Evolutionary conservation across 2,113 vertebrate genomes (phyloP), one percentile per base, ranked within the genome.

Genomic region (Salvator merianae): DNA sequence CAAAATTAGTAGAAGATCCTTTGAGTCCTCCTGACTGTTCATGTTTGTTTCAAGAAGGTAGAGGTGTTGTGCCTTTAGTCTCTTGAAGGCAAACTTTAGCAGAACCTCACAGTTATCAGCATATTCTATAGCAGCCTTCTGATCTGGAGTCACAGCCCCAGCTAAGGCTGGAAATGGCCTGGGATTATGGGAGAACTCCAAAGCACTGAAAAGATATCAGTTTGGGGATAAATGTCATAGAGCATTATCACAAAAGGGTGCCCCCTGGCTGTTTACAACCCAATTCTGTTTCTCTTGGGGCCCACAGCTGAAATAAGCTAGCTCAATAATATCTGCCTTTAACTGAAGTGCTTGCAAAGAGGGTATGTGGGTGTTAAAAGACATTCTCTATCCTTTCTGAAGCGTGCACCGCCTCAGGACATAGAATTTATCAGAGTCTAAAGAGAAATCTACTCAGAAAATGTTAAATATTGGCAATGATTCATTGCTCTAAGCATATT

Each of bases 401-500:
- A 80, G 28, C 36, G 71, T 47, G 86, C 12, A 70, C 73, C 5
- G 4, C 24, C 2, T 38, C 71, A 55, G 36, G 12, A 84, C 66
- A 50, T 55, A 26, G 22, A 76, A 38, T 66, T 86, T 40, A 81
- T 82, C 65, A 63, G 7, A 68, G 36, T 59, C 12, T 86, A 70
- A 85, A 24, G 63, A 47, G 22, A n/a, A 77, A 84, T 75, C 50
- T 72, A 77, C 75, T 86, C 36, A 63, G 79, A 38, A 26, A 81
- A 68, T 36, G 77, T 16, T 12, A 79, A 82, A 89, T 74, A 81
- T 3, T 77, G 10, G 32, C 50, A 83, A 34, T 16, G 63, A 5
- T 66, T 89, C 72, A 50, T 53, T 66, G 26, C n/a, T 86, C 62
- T 22, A 82, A 91, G 63, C 9, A 32, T 12, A 22, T 77, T 55